Evolutionary conservation across 2,113 vertebrate genomes (phyloP), one percentile per base, ranked within the genome.

Genomic region (Takifugu flavidus): DNA sequence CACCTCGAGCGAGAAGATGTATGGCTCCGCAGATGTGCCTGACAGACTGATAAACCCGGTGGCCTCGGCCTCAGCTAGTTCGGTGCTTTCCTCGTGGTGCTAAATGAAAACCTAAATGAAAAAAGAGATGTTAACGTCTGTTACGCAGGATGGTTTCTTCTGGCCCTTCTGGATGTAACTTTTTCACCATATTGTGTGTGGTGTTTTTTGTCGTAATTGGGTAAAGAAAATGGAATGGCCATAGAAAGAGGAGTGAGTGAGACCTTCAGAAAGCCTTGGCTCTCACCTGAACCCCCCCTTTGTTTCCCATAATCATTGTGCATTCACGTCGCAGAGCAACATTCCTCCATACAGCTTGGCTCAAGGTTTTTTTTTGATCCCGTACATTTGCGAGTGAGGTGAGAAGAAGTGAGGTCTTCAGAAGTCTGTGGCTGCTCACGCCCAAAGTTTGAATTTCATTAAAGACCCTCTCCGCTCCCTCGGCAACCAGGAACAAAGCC

Each of bases 381-480:
- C 64, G 56, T 75, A 79, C 77, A 72, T 72, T 20, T 62, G 78
- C 53, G 50, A 61, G 79, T 75, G 80, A 83, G 82, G 82, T 86
- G 82, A 87, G 71, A 69, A 72, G 77, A 83, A 85, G 75, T 75
- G 49, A 80, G 81, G 81, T 89, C 83, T 64, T 82, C 72, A 84
- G 78, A 85, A 87, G 81, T 88, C 82, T 84, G 67, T 76, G 72
- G 78, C 78, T 87, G 74, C 80, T 84, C 80, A 80, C 81, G 72
- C 76, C 83, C 78, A 87, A 87, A 88, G 85, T 89, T 89, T 85
- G 87, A 88, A 87, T 90, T 88, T 89, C 86, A 88, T 88, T 86
- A 89, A 83, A 86, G 86, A 73, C 67, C 75, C 80, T 82, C 66
- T 87, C 74, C 72, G 83, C 84, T 85, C 81, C 86, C 78, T 75